Conservation (phyloP, 2,888 invertebrate genomes). For the Muschampia plurimacula region DNA sequence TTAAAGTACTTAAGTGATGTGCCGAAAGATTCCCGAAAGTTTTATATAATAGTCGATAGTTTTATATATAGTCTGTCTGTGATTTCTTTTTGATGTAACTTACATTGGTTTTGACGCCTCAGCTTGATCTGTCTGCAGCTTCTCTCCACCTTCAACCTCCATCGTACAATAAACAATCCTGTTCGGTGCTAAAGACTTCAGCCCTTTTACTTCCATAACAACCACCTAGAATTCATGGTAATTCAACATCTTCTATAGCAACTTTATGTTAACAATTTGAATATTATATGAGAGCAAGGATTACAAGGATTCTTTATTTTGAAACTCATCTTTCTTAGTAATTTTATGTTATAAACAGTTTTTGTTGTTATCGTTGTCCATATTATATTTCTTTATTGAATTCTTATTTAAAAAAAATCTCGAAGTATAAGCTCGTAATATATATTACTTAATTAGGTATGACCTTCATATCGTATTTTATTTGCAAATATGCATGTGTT, state of each 20-base stretch:
- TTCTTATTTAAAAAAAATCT: not conserved
- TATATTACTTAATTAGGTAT: not conserved
- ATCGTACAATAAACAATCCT: conserved; percentile 99
- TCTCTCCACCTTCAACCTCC: conserved; percentile 99
- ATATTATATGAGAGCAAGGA: not conserved
- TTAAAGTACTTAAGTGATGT: too few relatives aligned
- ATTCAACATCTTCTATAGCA: conserved; percentile 12
- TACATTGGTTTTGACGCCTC: conserved; percentile 99
- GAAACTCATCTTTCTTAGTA: not conserved
- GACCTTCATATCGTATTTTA: not conserved
- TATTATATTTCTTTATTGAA: not conserved
- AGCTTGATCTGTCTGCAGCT: conserved; percentile 99
- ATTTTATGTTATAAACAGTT: too few relatives aligned
- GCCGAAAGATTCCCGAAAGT: too few relatives aligned
- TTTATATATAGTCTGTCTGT: too few relatives aligned
- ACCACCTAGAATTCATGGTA: conserved; percentile 90
- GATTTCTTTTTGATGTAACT: conserved; percentile 59
- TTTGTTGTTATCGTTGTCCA: too few relatives aligned
- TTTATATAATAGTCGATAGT: too few relatives aligned
- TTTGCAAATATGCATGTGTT: not conserved
- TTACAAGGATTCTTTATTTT: not conserved
- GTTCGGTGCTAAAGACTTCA: conserved; percentile 98
- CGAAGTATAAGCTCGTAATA: too few relatives aligned
- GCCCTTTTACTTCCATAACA: conserved; percentile 99
- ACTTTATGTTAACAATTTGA: not conserved